Conservation (phyloP, 2,888 invertebrate genomes). For the Plemyria rubiginata region DNA sequence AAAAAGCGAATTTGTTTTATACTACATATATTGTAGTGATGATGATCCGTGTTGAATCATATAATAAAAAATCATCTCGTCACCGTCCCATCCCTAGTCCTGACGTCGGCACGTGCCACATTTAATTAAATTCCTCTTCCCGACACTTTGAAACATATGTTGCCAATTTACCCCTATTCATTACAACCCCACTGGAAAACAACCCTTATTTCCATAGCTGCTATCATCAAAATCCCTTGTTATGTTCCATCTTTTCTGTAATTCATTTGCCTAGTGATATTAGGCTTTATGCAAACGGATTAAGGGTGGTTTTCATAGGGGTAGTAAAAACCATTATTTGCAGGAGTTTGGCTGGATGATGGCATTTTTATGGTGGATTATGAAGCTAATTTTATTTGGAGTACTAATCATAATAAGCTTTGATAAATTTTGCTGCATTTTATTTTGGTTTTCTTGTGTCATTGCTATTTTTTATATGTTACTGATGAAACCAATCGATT, state of each 20-base stretch:
- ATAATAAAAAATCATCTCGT: background rate
- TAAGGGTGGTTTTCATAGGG: constrained; percentile 21
- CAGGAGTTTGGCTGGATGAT: constrained; percentile 38
- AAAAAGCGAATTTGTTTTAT: no score
- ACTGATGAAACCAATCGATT: no score
- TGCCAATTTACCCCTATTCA: constrained; percentile 64
- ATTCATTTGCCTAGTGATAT: constrained; percentile 6
- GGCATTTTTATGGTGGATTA: constrained; percentile 43
- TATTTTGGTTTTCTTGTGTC: no score
- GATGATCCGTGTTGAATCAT: no score
- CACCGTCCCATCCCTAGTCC: constrained; percentile 44
- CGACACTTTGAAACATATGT: constrained; percentile 79
- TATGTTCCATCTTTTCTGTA: background rate
- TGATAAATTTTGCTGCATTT: background rate
- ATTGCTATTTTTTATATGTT: no score
- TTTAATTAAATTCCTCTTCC: constrained; percentile 87
- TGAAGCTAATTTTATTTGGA: constrained; percentile 39
- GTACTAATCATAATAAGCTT: constrained; percentile 2
- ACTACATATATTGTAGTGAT: no score
- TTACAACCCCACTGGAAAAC: constrained; percentile 25
- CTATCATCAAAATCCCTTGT: constrained; percentile 35
- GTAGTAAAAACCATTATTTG: constrained; percentile 23
- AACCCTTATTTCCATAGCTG: background rate
- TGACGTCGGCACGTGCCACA: constrained; percentile 65
- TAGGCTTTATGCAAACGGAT: constrained; percentile 13